Conservation (phyloP, 2,113 vertebrate species). For the human region GRCh38 chr4:107941001-107941500, state of each 20-base stretch:
- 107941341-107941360: not conserved
- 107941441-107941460: not conserved
- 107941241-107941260: not conserved
- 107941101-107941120: not conserved
- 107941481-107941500: not conserved
- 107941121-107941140: not conserved
- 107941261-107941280: not conserved
- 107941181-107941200: not conserved
- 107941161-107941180: not conserved
- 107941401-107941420: not conserved
- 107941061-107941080: not conserved
- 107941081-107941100: not conserved
- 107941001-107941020: not conserved
- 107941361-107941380: not conserved
- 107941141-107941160: not conserved
- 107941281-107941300: not conserved
- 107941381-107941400: not conserved
- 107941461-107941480: not conserved
- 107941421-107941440: not conserved
- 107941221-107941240: too few relatives aligned
- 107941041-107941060: conserved; percentile 1
- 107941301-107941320: not conserved
- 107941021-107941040: not conserved
- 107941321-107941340: not conserved
- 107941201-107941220: too few relatives aligned